phyloP scores from a whole-genome alignment of 2,888 invertebrate genomes.

The Drosophila nr. perissopoda region DNA sequence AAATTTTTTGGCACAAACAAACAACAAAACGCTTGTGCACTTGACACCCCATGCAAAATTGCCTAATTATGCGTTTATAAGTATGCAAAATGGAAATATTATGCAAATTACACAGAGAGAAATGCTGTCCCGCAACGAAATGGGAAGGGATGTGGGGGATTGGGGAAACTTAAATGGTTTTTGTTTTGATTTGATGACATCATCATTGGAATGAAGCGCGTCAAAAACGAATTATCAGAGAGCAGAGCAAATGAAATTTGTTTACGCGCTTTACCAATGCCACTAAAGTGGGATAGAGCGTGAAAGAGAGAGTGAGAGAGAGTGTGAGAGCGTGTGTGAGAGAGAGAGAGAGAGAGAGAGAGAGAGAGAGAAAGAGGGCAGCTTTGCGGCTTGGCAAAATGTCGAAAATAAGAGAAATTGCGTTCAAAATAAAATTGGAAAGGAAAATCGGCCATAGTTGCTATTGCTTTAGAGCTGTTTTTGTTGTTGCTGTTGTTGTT shows the following conservation, averaged over 20 bases:
- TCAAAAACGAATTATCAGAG: conserved; percentile 70
- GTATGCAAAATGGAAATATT: conserved; percentile 68
- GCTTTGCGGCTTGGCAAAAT: conserved; percentile 45
- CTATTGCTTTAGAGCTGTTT: conserved; percentile 43
- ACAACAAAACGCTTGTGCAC: conserved; percentile 25
- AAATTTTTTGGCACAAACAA: conserved; percentile 7
- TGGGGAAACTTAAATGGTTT: conserved; percentile 60
- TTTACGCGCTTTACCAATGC: conserved; percentile 49
- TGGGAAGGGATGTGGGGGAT: background rate
- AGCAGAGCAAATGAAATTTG: conserved; percentile 50
- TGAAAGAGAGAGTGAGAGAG: background rate
- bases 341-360: background rate
- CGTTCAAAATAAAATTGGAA: conserved; percentile 45
- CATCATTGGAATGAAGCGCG: conserved; percentile 63
- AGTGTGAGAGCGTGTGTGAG: background rate
- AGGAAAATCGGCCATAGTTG: conserved; percentile 47
- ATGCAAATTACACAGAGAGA: conserved; percentile 62
- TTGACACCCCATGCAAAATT: conserved; percentile 31
- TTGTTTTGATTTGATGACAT: conserved; percentile 75
- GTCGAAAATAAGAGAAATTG: conserved; percentile 41
- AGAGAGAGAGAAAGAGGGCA: conserved; percentile 16
- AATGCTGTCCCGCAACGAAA: conserved; percentile 4
- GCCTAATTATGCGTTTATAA: conserved; percentile 72
- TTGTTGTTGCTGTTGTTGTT: conserved; percentile 33
- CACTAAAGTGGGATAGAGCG: conserved; percentile 4